Percentiles rank a stretch among this genome's conserved stretches.
These are phyloP conservation scores for Peromyscus californicus DNA, from an alignment of 2,113 vertebrate species.

Conservation along the genomic window DNA sequence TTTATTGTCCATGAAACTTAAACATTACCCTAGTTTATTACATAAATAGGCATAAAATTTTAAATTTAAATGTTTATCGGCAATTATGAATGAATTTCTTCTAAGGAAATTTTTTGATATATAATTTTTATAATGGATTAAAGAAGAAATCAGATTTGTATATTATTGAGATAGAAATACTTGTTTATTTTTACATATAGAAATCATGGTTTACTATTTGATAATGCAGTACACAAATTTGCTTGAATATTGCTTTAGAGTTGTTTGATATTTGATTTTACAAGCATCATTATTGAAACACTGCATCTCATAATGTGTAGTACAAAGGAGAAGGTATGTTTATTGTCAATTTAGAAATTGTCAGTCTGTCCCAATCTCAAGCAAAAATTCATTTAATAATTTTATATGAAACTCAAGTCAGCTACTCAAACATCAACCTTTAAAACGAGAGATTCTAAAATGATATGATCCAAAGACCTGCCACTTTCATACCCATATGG, in stretches of 20 bases:
- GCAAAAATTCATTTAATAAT: not conserved
- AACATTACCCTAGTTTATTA: not conserved
- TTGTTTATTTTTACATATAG: not conserved
- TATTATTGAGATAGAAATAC: not conserved
- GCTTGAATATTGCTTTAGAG: too few species aligned
- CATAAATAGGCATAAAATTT: not conserved
- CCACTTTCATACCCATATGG: not conserved
- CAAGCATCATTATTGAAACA: not conserved
- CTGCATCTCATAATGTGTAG: not conserved
- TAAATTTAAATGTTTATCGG: not conserved
- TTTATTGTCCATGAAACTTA: not conserved
- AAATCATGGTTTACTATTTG: not conserved
- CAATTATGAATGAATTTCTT: not conserved
- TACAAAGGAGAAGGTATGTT: too few species aligned
- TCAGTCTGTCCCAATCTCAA: not conserved
- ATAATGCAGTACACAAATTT: not conserved
- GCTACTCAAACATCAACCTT: not conserved
- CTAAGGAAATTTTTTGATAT: not conserved
- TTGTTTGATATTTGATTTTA: not conserved
- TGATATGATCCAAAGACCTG: not conserved
- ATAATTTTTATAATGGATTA: not conserved
- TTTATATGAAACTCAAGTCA: not conserved
- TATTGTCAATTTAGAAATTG: not conserved
- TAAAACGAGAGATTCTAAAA: not conserved
- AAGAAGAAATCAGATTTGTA: not conserved